These are phyloP conservation scores for Zapus hudsonius DNA, from an alignment of 2,113 vertebrate genomes.

Conservation along the genomic window DNA sequence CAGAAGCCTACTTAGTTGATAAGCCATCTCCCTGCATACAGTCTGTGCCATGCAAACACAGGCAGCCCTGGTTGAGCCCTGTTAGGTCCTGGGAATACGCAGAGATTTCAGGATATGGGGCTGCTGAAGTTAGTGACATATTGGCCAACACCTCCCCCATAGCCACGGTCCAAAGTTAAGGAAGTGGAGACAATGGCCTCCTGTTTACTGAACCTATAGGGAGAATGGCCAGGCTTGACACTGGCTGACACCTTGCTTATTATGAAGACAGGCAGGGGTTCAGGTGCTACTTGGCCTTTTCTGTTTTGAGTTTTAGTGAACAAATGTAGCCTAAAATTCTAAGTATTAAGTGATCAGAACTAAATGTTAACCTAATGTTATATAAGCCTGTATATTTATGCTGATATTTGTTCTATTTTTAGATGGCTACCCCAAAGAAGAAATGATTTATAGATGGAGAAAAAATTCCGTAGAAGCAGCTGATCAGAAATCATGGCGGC, in stretches of 20 bases:
- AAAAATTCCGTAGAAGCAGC: conserved; percentile 96
- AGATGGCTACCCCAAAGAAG: conserved; percentile 98
- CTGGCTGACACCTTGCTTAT: accelerated
- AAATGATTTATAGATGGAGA: conserved; percentile 98
- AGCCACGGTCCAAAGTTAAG: background rate
- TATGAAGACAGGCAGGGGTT: accelerated
- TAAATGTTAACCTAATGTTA: background rate
- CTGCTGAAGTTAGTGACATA: background rate
- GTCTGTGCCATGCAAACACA: background rate
- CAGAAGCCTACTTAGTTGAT: too few species aligned
- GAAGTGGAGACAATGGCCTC: accelerated
- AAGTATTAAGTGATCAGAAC: background rate
- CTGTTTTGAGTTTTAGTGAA: background rate
- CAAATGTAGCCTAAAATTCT: background rate
- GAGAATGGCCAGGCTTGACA: background rate
- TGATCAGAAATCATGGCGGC: conserved; percentile 97
- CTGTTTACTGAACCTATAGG: too few species aligned
- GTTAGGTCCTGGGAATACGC: background rate
- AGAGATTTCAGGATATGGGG: background rate
- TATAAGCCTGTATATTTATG: background rate
- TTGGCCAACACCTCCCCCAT: background rate
- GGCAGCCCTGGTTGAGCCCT: background rate
- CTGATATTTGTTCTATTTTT: conserved; percentile 80
- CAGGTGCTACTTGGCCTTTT: background rate
- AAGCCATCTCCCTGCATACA: background rate